These are phyloP conservation scores for Lasioglossum vierecki DNA, from an alignment of 2,888 invertebrate genomes.

Conservation along the genomic window DNA sequence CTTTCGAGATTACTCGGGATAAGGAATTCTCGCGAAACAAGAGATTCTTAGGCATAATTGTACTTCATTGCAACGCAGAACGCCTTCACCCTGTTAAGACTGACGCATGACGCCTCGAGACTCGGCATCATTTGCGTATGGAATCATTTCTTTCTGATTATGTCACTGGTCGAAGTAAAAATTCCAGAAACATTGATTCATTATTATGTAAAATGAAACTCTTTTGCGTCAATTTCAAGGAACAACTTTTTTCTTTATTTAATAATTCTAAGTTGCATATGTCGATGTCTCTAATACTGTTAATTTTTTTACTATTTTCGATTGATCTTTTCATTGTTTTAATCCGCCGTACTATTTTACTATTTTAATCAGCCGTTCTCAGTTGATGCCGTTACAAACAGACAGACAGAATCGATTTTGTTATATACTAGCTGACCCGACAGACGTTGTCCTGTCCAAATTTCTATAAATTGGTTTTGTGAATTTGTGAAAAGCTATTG, in stretches of 20 bases:
- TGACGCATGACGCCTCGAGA: neutral
- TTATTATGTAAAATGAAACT: neutral
- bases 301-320: neutral
- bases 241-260: neutral
- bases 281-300: no score
- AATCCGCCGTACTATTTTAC: neutral
- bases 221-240: neutral
- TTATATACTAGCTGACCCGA: no score
- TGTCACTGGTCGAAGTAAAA: rapidly evolving
- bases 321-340: neutral
- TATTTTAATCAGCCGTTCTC: no score
- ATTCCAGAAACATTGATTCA: neutral
- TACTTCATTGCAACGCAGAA: neutral
- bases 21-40: conserved; percentile 22
- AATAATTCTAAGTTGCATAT: no score
- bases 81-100: neutral
- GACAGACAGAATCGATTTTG: no score
- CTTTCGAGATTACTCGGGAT: conserved; percentile 46
- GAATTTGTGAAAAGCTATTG: no score
- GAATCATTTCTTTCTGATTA: neutral
- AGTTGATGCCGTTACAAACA: no score
- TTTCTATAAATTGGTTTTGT: no score
- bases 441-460: no score
- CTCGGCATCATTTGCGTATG: neutral
- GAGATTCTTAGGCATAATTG: conserved; percentile 1